Conservation (phyloP, 2,113 vertebrate genomes). For the Machaerirhynchus nigripectus region DNA sequence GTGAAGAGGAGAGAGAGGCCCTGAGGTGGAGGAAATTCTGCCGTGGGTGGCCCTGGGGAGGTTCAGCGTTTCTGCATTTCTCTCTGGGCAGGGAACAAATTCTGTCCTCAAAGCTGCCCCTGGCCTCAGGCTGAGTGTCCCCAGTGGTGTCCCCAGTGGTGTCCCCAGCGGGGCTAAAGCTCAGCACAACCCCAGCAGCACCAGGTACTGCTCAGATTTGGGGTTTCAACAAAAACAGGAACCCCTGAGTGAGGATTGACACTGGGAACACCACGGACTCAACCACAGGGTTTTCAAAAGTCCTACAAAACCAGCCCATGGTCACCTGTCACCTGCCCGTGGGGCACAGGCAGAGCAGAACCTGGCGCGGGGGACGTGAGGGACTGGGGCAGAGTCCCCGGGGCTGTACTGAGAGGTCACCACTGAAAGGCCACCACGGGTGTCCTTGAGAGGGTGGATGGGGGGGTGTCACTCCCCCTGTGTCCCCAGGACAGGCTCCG, state of each 20-base stretch:
- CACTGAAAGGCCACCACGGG: not conserved
- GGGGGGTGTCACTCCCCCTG: not conserved
- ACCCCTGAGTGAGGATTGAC: rapidly evolving
- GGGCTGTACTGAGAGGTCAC: not conserved
- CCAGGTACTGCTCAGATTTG: not conserved
- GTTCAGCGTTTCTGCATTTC: not conserved
- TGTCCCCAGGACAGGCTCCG: too few relatives aligned
- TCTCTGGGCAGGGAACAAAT: not conserved
- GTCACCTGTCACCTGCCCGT: rapidly evolving
- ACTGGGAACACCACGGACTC: not conserved
- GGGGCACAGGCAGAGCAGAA: not conserved
- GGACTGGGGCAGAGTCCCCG: not conserved
- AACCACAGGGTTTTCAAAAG: not conserved
- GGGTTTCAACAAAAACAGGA: not conserved
- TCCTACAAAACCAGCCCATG: rapidly evolving
- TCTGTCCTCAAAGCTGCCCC: not conserved
- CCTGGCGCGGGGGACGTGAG: rapidly evolving
- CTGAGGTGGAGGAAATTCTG: not conserved
- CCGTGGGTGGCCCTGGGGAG: not conserved
- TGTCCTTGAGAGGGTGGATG: rapidly evolving
- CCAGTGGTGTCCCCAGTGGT: not conserved
- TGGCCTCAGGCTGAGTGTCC: not conserved
- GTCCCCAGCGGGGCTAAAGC: not conserved
- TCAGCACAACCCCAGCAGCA: not conserved
- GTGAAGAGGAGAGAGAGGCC: not conserved